phyloP scores from a whole-genome alignment of 2,797 vertebrate genomes.

The Bovichtus diacanthus region DNA sequence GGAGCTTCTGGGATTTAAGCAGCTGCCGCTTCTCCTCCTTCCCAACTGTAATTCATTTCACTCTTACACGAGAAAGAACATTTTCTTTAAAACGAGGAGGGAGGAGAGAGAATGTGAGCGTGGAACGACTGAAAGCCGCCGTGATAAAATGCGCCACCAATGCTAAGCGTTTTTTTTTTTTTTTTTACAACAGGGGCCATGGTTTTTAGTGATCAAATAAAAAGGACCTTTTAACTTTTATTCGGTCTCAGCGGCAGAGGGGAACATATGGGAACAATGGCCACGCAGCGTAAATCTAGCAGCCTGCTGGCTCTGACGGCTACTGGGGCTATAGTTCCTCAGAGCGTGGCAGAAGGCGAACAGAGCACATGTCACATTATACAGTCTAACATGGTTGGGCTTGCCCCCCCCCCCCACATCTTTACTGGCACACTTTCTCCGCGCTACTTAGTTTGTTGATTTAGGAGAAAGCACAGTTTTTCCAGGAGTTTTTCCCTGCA shows the following conservation, averaged over 20 bases:
- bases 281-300: conserved; percentile 59
- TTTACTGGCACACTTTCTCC: not conserved
- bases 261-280: conserved; percentile 74
- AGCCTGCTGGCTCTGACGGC: conserved; percentile 18
- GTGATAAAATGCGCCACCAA: conserved; percentile 72
- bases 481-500: not conserved
- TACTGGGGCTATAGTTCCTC: conserved; percentile 23
- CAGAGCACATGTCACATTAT: not conserved
- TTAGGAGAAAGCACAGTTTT: too few species aligned
- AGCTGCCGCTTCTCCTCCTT: conserved; percentile 25
- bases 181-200: conserved; percentile 70
- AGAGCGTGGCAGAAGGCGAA: not conserved
- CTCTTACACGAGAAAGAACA: not conserved
- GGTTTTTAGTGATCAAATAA: conserved; percentile 86
- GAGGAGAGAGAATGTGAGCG: conserved; percentile 14
- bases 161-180: too few species aligned
- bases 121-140: not conserved
- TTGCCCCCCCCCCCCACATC: not conserved
- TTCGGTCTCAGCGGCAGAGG: conserved; percentile 73
- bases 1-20: conserved; percentile 30
- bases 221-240: conserved; percentile 86
- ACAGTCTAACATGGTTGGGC: not conserved
- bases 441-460: not conserved
- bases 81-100: not conserved
- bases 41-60: conserved; percentile 42